Conservation (phyloP, 2,113 vertebrate genomes). For the Poeciliopsis occidentalis region DNA sequence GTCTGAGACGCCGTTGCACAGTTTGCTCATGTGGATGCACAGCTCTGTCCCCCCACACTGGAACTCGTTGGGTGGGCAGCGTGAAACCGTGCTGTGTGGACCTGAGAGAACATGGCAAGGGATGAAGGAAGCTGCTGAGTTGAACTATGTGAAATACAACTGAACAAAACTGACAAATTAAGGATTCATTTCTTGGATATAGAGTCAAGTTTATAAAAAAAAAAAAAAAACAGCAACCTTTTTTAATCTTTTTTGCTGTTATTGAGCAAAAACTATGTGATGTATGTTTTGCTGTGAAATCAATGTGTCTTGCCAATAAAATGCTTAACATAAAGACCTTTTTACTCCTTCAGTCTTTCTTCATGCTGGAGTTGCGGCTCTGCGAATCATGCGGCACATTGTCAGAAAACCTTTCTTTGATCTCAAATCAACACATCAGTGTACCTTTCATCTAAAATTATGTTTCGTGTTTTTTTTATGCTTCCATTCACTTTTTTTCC, state of each 20-base stretch:
- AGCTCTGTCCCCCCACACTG: constrained; percentile 93
- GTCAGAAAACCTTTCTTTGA: constrained; percentile 13
- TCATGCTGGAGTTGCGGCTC: constrained; percentile 8
- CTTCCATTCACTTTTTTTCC: too few species aligned
- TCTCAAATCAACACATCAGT: neutral
- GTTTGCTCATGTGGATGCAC: constrained; percentile 92
- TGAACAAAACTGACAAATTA: too few species aligned
- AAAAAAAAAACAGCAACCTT: too few species aligned
- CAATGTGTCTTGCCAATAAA: neutral
- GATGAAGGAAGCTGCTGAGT: neutral
- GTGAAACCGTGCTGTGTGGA: constrained; percentile 88
- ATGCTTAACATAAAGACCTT: constrained; percentile 4
- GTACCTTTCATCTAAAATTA: neutral
- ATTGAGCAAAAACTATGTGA: too few species aligned
- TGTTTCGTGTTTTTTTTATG: too few species aligned
- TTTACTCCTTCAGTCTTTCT: constrained; percentile 19
- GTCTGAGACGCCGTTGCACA: constrained; percentile 90
- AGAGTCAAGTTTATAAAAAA: too few species aligned
- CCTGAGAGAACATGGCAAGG: constrained; percentile 77
- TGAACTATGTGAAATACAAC: neutral
- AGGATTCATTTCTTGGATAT: too few species aligned
- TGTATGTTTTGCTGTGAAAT: too few species aligned
- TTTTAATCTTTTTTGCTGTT: too few species aligned
- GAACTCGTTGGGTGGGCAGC: constrained; percentile 92
- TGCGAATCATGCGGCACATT: constrained; percentile 23